Base-by-base conservation (phyloP, 2,888 invertebrate genomes). In the Nomada ferruginata region DNA sequence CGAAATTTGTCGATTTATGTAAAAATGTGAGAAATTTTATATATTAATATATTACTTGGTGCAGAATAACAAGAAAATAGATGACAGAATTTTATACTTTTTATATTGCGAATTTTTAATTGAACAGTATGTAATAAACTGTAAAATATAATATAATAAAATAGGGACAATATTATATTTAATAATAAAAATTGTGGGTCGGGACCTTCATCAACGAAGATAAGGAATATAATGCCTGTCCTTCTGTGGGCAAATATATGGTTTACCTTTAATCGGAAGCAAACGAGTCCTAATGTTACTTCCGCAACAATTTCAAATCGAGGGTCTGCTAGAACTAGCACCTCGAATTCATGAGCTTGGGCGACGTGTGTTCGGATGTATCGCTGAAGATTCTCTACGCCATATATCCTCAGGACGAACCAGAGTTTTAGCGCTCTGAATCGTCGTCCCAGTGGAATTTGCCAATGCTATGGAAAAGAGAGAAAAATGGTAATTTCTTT, bases 241-340 rank as follows among this genome's bases (percentile, higher is more conserved):
- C 29, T 29, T 29, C 29, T 5, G 29, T 29, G 29, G 29, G 59
- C 0, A 11, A 26, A 29, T 18, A 10, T 0, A n/a, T n/a, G 0
- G 2, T 44, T 84, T 91, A 95, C 96, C 95, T 98, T 99, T 18
- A 99, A 94, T 88, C 98, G 95, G 94, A 99, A 99, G 94, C 99
- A 99, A 50, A 99, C 99, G 20, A 99, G 95, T 0, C 99, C 99
- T 96, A 99, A 96, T n/a, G 96, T 95, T 9, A 98, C 98, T 90
- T 98, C 97, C 76, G 97, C 96, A 26, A 97, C 96, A 76, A 99
- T 95, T 94, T 99, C 99, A 92, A 99, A 99, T 69, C 98, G 95
- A 0, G 95, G 94, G 92, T 99, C 98, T 0, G 95, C 92, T 59
- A 94, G 93, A 68, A 99, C 97, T 0, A 97, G 94, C 11, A 95